Conservation (phyloP, 2,888 invertebrate species). For the Therioaphis trifolii region DNA sequence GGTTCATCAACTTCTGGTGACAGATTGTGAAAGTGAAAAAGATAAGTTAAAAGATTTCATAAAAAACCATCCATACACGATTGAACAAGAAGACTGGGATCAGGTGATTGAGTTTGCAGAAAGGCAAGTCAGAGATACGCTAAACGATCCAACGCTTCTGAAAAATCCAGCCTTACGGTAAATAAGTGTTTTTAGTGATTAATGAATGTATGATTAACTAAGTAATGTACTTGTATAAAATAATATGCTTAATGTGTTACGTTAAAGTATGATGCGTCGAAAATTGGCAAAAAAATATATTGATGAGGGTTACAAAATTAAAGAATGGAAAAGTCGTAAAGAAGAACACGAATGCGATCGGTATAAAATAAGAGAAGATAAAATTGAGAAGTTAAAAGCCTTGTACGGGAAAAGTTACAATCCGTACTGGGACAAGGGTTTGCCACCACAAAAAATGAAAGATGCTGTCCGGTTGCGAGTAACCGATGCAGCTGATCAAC, state of each 20-base stretch:
- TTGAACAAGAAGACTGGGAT: constrained; percentile 40
- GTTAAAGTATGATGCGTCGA: constrained; percentile 13
- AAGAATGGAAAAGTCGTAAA: constrained; percentile 44
- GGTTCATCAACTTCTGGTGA: constrained; percentile 16
- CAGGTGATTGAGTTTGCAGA: constrained; percentile 36
- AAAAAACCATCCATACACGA: constrained; percentile 32
- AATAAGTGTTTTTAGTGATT: neutral
- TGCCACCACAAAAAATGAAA: constrained; percentile 23
- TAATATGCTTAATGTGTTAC: neutral
- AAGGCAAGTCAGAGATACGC: constrained; percentile 6
- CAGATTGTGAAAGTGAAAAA: constrained; percentile 17
- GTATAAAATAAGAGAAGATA: constrained; percentile 15
- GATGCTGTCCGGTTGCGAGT: constrained; percentile 18
- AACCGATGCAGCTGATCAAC: neutral
- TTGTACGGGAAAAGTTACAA: constrained; percentile 40
- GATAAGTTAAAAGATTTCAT: constrained; percentile 21
- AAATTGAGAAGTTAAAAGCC: constrained; percentile 1
- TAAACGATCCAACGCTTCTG: constrained; percentile 35
- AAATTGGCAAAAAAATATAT: constrained; percentile 52
- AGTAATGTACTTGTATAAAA: neutral
- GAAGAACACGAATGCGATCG: constrained; percentile 6
- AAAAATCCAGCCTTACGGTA: constrained; percentile 41
- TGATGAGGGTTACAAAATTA: constrained; percentile 47
- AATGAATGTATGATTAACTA: neutral
- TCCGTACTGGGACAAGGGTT: constrained; percentile 17